Base-by-base conservation (phyloP, 2,888 invertebrate genomes). In the Coecobrya sp. region DNA sequence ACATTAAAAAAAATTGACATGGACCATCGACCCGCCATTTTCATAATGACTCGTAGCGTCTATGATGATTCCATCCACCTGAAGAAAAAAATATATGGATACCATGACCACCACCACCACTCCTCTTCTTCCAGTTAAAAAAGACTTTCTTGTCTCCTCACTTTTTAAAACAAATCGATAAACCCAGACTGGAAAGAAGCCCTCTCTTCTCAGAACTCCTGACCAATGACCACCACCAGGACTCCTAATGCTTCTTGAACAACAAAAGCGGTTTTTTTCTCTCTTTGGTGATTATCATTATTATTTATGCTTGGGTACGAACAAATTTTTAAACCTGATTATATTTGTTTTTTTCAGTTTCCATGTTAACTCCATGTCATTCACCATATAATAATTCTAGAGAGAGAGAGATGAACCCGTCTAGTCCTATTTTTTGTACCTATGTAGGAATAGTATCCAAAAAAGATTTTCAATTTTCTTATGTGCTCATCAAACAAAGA, bases 81-180 rank as follows among this genome's bases (percentile, higher is more conserved):
- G n/a, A n/a, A n/a, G n/a, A n/a, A n/a, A n/a, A n/a, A n/a, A n/a
- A 70, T 22, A n/a, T 19, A 27, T 65, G 65, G 65, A 5, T 27
- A 27, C 11, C 4, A 36, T 27, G 1, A 13, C n/a, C 8, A 0
- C n/a, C 16, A 36, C 30, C 10, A 42, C 73, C 73, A 73, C 73
- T 73, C 73, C 73, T 73, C 19, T 73, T 73, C 73, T 73, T 73
- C 73, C 73, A 73, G 42, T n/a, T 36, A 73, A 73, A 19, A n/a
- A 45, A 36, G 11, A 68, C 30, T 62, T 25, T n/a, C n/a, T n/a
- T n/a, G n/a, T n/a, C n/a, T n/a, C n/a, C n/a, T n/a, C n/a, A n/a
- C n/a, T n/a, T 68, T 13, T 25, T 30, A 5, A 19, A 5, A 30
- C 16, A 79, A 79, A n/a, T 16, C 11, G 0, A 7, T 19, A 25